Evolutionary conservation across 2,797 vertebrate genomes (phyloP).

Genomic region (Phalanger gymnotis): DNA sequence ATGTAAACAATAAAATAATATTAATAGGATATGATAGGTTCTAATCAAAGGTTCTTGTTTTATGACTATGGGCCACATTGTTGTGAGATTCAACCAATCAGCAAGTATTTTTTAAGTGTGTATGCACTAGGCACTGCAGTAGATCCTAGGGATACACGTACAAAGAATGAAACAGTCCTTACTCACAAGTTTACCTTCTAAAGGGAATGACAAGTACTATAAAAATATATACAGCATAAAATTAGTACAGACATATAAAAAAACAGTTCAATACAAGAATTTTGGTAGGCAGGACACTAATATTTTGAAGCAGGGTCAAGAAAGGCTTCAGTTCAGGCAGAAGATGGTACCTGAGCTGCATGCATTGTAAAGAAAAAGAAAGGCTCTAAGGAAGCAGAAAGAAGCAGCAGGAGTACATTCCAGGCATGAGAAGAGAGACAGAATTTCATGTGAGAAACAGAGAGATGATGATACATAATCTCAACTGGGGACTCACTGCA

Average conservation of each 20-base stretch:
- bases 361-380: not conserved
- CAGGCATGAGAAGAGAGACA: not conserved
- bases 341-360: not conserved
- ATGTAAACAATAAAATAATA: not conserved
- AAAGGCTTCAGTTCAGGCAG: conserved; percentile 4
- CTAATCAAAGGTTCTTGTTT: not conserved
- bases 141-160: not conserved
- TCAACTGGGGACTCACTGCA: not conserved
- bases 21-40: conserved; percentile 45
- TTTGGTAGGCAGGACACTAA: not conserved
- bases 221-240: conserved; percentile 2
- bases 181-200: not conserved
- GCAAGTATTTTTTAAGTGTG: not conserved
- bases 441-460: not conserved
- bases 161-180: not conserved
- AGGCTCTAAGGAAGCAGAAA: not conserved
- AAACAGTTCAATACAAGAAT: not conserved
- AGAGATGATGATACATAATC: not conserved
- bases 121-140: not conserved
- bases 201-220: not conserved
- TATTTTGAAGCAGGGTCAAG: not conserved
- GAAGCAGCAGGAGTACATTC: not conserved
- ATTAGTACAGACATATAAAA: not conserved
- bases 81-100: not conserved
- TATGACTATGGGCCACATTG: not conserved